Base-by-base conservation (phyloP, 2,888 invertebrate genomes). In the Harpagoxenus sublaevis region DNA sequence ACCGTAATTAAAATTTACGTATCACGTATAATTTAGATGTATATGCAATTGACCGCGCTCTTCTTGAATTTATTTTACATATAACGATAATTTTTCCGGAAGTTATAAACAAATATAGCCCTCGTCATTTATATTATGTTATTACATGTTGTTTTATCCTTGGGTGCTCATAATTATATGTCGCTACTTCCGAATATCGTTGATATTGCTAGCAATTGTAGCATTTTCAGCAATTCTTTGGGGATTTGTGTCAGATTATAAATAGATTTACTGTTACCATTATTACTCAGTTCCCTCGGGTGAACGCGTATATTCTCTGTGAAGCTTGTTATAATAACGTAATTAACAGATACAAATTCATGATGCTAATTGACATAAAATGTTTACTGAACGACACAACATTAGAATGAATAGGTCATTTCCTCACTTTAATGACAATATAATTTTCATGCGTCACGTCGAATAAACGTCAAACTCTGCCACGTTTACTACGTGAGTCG, bases 321-420 rank as follows among this genome's bases (percentile, higher is more conserved):
- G 15, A 57, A 68, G 31, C 55, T 78, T 45, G 55, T 78, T 78
- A 45, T 15, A 78, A 55, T 68, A 55, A 78, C 42, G 55, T 55
- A 78, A 78, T 78, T 68, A 78, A 78, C 77, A 55, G 66, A 66
- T 78, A 65, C 65, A 39, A 75, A 77, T 53, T 55, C 68, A 66
- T n/a, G 55, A 78, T 78, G 68, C 31, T 66, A 68, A 68, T 68
- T 55, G 53, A 68, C 68, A 68, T 68, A 53, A 78, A 78, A 78
- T 68, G 55, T 78, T 68, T 68, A 55, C 66, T 66, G 39, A 66
- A 42, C 42, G 12, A 66, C 66, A 55, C 42, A 10, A 48, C 48
- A 55, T 78, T 55, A 55, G 48, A 45, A 68, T 9, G 42, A 53
- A 68, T 55, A 57, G n/a, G 9, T 68, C n/a, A 66, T 31, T 48